A percentile compares a stretch with the other conserved stretches of the same genome.
phyloP scores from a whole-genome alignment of 2,113 vertebrate genomes.

The Malurus melanocephalus region DNA sequence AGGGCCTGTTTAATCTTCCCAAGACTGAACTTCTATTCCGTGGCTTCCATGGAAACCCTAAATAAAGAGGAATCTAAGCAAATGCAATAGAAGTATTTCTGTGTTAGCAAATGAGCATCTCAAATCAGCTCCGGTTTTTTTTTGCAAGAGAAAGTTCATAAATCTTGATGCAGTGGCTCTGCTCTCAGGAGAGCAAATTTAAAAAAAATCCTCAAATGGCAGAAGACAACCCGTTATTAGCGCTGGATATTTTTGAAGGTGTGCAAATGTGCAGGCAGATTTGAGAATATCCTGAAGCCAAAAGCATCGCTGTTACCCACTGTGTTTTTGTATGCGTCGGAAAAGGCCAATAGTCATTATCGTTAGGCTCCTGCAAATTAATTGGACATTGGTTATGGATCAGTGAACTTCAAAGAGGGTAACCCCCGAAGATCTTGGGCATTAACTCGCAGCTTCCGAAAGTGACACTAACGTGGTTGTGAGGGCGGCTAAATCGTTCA shows the following conservation, averaged over 20 bases:
- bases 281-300: background rate
- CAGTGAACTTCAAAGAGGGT: conserved; percentile 63
- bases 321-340: conserved; percentile 35
- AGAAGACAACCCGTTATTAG: background rate
- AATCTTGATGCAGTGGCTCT: background rate
- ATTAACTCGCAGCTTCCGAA: conserved; percentile 58
- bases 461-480: conserved; percentile 53
- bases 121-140: background rate
- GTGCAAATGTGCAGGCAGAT: background rate
- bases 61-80: conserved; percentile 43
- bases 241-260: background rate
- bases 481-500: conserved; percentile 41
- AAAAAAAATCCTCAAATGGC: background rate
- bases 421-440: conserved; percentile 53
- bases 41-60: conserved; percentile 51
- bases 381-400: conserved; percentile 67
- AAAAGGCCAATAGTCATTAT: conserved; percentile 65
- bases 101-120: conserved; percentile 36
- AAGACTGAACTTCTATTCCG: conserved; percentile 33
- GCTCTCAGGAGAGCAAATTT: background rate
- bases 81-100: conserved; percentile 6
- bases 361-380: conserved; percentile 61
- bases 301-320: conserved; percentile 19
- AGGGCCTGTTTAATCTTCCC: conserved; percentile 49
- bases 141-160: conserved; percentile 14